Percentiles rank a stretch among this genome's conserved stretches.
These are phyloP conservation scores for Choloepus didactylus DNA, from an alignment of 2,797 vertebrate species.

Conservation along the genomic window DNA sequence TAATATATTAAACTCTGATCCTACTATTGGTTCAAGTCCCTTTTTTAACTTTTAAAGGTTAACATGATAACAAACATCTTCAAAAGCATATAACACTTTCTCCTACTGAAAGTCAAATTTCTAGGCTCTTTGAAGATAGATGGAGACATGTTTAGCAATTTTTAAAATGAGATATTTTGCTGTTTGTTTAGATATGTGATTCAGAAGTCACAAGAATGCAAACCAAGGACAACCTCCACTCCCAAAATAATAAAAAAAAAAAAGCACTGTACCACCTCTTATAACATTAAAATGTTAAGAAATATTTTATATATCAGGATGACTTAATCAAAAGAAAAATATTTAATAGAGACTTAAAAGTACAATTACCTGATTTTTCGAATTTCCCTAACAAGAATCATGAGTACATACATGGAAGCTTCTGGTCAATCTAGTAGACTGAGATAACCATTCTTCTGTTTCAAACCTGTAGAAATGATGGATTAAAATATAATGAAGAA, in stretches of 20 bases:
- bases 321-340: conserved; percentile 38
- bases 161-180: neutral
- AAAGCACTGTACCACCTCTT: neutral
- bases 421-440: neutral
- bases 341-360: conserved; percentile 1
- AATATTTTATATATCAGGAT: conserved; percentile 28
- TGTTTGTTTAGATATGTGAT: neutral
- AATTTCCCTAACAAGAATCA: conserved; percentile 36
- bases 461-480: conserved; percentile 18
- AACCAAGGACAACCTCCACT: neutral
- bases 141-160: neutral
- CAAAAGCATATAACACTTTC: conserved; percentile 9
- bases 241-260: neutral
- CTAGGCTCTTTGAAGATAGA: conserved; percentile 19
- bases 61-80: conserved; percentile 38
- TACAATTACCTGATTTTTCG: conserved; percentile 7
- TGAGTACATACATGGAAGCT: conserved; percentile 13
- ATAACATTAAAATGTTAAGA: conserved; percentile 1
- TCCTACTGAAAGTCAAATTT: conserved; percentile 34
- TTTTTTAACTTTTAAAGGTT: conserved; percentile 48
- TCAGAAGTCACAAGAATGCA: conserved; percentile 19
- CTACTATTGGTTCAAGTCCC: conserved; percentile 35
- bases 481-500: conserved; percentile 12
- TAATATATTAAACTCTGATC: neutral
- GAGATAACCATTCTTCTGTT: conserved; percentile 9